A percentile compares a stretch with the other conserved stretches of the same genome.
Evolutionary conservation across 2,797 vertebrate species (phyloP).

Genomic region (Sparus aurata): DNA sequence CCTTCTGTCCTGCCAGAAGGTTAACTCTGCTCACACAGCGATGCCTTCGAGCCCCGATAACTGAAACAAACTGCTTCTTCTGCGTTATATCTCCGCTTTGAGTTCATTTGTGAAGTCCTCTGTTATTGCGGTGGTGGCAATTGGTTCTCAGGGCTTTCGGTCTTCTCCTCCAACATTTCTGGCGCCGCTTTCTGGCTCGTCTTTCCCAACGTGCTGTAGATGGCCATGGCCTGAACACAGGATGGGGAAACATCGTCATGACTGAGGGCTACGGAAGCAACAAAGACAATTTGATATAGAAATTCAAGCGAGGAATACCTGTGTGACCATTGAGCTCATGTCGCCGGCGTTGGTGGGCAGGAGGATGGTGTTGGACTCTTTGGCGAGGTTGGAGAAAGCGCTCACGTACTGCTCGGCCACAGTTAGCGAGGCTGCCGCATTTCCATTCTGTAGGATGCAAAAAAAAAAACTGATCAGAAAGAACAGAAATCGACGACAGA

Average conservation of each 20-base stretch:
- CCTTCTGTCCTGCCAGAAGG: conserved; percentile 12
- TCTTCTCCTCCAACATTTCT: conserved; percentile 27
- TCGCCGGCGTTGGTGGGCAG: conserved; percentile 92
- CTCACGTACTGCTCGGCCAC: conserved; percentile 95
- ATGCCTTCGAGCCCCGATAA: conserved; percentile 5
- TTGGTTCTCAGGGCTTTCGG: conserved; percentile 6
- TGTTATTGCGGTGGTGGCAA: conserved; percentile 45
- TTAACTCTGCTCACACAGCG: background rate
- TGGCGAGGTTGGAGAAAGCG: conserved; percentile 95
- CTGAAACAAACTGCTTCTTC: conserved; percentile 29
- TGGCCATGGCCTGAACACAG: conserved; percentile 78
- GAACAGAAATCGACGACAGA: background rate
- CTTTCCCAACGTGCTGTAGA: conserved; percentile 78
- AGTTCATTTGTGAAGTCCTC: conserved; percentile 46
- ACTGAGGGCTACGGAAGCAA: background rate
- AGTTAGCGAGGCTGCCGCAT: conserved; percentile 90
- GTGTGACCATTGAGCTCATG: conserved; percentile 93
- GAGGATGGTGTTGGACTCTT: conserved; percentile 94
- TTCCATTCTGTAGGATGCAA: conserved; percentile 87
- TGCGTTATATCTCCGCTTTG: conserved; percentile 14
- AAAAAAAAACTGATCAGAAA: background rate
- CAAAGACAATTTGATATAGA: background rate
- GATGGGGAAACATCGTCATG: background rate
- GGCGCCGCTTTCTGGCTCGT: conserved; percentile 13
- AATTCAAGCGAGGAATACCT: conserved; percentile 82